Conservation (phyloP, 2,797 vertebrate species). For the Sebastolobus alascanus region DNA sequence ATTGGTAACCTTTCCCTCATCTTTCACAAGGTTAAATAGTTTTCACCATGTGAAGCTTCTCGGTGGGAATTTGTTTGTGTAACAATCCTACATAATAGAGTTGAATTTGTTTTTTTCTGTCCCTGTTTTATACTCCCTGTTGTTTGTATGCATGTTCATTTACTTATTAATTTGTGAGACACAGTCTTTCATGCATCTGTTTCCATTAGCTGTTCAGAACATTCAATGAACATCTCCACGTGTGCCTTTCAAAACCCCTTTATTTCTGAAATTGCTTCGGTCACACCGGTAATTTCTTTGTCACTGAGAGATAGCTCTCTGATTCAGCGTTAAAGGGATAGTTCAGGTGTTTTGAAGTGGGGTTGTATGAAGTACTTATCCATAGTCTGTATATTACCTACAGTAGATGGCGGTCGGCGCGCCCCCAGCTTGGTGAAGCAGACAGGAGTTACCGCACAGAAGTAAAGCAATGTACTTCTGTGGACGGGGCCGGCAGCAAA, state of each 20-base stretch:
- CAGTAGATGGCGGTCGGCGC: no score
- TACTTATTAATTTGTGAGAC: background rate
- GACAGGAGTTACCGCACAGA: no score
- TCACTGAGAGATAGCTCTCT: background rate
- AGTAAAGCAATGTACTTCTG: no score
- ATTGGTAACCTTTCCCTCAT: background rate
- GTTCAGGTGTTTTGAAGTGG: no score
- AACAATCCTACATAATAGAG: background rate
- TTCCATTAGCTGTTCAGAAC: background rate
- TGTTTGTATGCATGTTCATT: constrained; percentile 3
- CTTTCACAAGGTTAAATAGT: background rate
- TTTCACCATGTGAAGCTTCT: background rate
- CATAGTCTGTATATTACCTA: no score
- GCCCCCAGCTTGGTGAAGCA: no score
- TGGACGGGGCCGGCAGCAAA: no score
- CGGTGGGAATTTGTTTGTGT: background rate
- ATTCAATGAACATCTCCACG: background rate
- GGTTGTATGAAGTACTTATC: no score
- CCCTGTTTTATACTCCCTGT: background rate
- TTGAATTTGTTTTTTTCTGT: background rate
- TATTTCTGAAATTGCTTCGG: background rate
- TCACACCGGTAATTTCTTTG: constrained; percentile 9
- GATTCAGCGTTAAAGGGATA: no score
- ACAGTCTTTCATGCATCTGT: constrained; percentile 2
- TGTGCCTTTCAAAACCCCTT: background rate